phyloP scores from a whole-genome alignment of 2,888 invertebrate species.

The Bombyx huttoni region DNA sequence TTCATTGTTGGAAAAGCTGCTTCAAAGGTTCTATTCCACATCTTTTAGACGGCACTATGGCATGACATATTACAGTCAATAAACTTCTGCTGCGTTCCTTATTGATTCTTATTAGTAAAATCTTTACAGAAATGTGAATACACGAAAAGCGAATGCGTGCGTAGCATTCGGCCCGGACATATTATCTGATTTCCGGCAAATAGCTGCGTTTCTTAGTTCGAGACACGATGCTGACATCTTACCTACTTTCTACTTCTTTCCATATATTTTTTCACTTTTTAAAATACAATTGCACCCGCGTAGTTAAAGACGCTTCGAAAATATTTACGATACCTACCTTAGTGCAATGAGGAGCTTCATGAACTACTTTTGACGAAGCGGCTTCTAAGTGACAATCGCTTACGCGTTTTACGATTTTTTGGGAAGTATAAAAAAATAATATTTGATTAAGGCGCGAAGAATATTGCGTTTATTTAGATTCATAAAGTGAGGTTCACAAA shows the following conservation, averaged over 20 bases:
- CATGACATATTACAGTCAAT: slow-evolving; percentile 70
- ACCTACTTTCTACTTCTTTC: slow-evolving; percentile 61
- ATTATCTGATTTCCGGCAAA: slow-evolving; percentile 46
- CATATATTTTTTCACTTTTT: slow-evolving; percentile 57
- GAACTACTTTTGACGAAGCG: slow-evolving; percentile 44
- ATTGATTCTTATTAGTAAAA: slow-evolving; percentile 63
- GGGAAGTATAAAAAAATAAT: slow-evolving; percentile 30
- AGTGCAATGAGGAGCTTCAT: slow-evolving; percentile 61
- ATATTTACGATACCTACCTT: slow-evolving; percentile 36
- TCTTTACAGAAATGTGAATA: slow-evolving; percentile 67
- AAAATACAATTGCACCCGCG: slow-evolving; percentile 65
- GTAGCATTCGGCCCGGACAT: slow-evolving; percentile 54
- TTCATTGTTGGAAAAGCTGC: slow-evolving; percentile 72
- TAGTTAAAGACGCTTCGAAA: slow-evolving; percentile 63
- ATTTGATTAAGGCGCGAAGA: slow-evolving; percentile 35
- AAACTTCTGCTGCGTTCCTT: slow-evolving; percentile 71
- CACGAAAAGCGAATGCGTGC: slow-evolving; percentile 54
- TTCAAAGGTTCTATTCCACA: slow-evolving; percentile 69
- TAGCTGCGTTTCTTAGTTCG: slow-evolving; percentile 60
- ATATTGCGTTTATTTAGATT: slow-evolving; percentile 50
- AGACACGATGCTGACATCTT: slow-evolving; percentile 65
- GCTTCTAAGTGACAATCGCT: slow-evolving; percentile 58
- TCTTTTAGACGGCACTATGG: slow-evolving; percentile 73
- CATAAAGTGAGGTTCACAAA: slow-evolving; percentile 54
- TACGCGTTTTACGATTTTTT: slow-evolving; percentile 56